phyloP scores from a whole-genome alignment of 2,888 invertebrate species.

The Pseudoips prasinana region DNA sequence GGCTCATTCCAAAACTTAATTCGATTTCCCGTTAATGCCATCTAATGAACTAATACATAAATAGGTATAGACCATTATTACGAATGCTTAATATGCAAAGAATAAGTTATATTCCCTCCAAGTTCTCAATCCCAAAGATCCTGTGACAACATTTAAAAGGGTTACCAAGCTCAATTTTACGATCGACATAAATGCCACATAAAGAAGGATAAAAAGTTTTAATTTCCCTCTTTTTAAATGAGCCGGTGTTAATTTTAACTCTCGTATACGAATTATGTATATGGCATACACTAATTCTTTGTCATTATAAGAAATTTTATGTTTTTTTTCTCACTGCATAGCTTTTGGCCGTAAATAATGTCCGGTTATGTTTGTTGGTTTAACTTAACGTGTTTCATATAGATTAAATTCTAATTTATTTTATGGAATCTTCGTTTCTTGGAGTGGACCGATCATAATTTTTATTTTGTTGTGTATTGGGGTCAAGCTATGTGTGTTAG shows the following conservation, averaged over 20 bases:
- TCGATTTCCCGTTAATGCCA: too few relatives aligned
- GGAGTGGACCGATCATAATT: slow-evolving; percentile 32
- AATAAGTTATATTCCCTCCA: too few relatives aligned
- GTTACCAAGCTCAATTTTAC: slow-evolving; percentile 62
- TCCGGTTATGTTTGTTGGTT: slow-evolving; percentile 73
- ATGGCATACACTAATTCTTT: slow-evolving; percentile 65
- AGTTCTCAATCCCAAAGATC: slow-evolving; percentile 16
- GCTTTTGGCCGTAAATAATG: slow-evolving; percentile 65
- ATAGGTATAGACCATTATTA: too few relatives aligned
- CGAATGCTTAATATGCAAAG: too few relatives aligned
- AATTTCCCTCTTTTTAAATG: slow-evolving; percentile 74
- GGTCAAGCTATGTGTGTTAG: slow-evolving; percentile 26
- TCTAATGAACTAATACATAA: too few relatives aligned
- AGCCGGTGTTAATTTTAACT: slow-evolving; percentile 77
- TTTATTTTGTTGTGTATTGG: slow-evolving; percentile 32
- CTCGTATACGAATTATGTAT: slow-evolving; percentile 44
- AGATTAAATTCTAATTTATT: slow-evolving; percentile 70
- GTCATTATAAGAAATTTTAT: slow-evolving; percentile 68
- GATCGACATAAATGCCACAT: slow-evolving; percentile 77
- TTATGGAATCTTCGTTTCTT: slow-evolving; percentile 45
- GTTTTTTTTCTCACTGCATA: slow-evolving; percentile 47
- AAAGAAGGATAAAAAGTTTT: slow-evolving; percentile 77
- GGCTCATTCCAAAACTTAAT: too few relatives aligned
- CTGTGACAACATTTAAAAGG: slow-evolving; percentile 64
- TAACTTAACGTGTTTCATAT: slow-evolving; percentile 64